Evolutionary conservation across 2,888 invertebrate genomes (phyloP), one percentile per base, ranked within the genome.

Genomic region (Pandemis cinnamomeana): DNA sequence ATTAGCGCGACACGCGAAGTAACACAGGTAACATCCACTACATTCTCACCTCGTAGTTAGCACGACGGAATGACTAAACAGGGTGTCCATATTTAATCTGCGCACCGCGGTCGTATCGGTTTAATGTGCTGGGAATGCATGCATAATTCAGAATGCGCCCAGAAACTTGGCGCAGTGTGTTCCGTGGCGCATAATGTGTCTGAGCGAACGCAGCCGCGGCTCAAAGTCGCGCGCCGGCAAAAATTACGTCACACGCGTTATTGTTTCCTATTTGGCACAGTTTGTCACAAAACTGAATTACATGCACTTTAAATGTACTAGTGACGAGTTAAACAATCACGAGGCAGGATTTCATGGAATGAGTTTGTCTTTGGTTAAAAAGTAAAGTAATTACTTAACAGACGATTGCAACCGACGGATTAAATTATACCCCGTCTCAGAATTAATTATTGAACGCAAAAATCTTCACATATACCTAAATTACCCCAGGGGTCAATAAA

Each of bases 61-160:
- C 80, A 81, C 83, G 79, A 82, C 82, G 81, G 88, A 86, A 89
- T 89, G 84, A 84, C 86, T 89, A 87, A 88, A 85, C 85, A 87
- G 83, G 83, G 82, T 87, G 89, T 89, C 85, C 87, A 89, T 89
- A 89, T 89, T 89, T 88, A 89, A 89, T 89, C 84, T 80, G 79
- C 80, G 78, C 84, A 80, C 79, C 80, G 82, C 84, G 86, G 83
- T 80, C 81, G 83, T 84, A 86, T 86, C 84, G 87, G 86, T 86
- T 81, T 89, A 89, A 89, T 88, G 88, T 84, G 84, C 85, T 83
- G 84, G 78, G 80, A 83, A 83, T 82, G 84, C 84, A 86, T 89
- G 87, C 87, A 89, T 89, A 87, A 89, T 89, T 87, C 85, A 88
- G 70, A 72, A 76, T 75, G 77, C 75, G 76, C 72, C 80, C 69